Conservation (phyloP, 2,797 vertebrate genomes). For the Zenarchopterus dispar region DNA sequence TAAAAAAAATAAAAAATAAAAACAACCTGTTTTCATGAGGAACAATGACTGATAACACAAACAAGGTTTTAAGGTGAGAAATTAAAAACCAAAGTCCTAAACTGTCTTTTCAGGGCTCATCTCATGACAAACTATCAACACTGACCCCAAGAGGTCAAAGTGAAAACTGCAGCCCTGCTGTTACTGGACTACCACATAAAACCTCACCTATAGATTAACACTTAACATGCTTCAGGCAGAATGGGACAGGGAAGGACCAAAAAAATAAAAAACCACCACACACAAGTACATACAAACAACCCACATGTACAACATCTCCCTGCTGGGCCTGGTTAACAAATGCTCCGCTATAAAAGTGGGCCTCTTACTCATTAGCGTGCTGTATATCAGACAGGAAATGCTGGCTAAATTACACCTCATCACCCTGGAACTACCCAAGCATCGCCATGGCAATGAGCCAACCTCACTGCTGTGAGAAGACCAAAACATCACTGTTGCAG, state of each 20-base stretch:
- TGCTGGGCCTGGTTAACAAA: constrained; percentile 69
- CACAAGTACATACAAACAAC: constrained; percentile 15
- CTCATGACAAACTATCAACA: constrained; percentile 70
- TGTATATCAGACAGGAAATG: constrained; percentile 81
- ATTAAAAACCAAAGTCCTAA: constrained; percentile 27
- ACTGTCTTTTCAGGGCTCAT: constrained; percentile 18
- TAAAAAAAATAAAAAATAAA: neutral
- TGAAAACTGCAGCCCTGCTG: constrained; percentile 66
- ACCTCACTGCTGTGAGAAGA: constrained; percentile 67
- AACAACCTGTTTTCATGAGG: neutral
- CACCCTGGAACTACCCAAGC: constrained; percentile 67
- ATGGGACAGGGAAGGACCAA: constrained; percentile 15
- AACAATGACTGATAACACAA: no score
- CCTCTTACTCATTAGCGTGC: constrained; percentile 74
- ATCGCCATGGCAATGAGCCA: constrained; percentile 76
- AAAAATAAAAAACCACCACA: neutral
- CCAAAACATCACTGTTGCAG: constrained; percentile 32
- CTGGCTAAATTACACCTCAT: constrained; percentile 81
- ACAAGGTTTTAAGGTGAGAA: constrained; percentile 17
- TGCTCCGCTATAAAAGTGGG: constrained; percentile 70
- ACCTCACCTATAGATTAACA: constrained; percentile 38
- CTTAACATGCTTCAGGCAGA: constrained; percentile 25
- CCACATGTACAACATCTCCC: constrained; percentile 31
- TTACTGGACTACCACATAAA: constrained; percentile 15
- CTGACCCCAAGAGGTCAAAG: constrained; percentile 80